Percentiles rank a stretch among this genome's conserved stretches.
phyloP scores from a whole-genome alignment of 1,140 invertebrate species.

The Drosophila bocki region DNA sequence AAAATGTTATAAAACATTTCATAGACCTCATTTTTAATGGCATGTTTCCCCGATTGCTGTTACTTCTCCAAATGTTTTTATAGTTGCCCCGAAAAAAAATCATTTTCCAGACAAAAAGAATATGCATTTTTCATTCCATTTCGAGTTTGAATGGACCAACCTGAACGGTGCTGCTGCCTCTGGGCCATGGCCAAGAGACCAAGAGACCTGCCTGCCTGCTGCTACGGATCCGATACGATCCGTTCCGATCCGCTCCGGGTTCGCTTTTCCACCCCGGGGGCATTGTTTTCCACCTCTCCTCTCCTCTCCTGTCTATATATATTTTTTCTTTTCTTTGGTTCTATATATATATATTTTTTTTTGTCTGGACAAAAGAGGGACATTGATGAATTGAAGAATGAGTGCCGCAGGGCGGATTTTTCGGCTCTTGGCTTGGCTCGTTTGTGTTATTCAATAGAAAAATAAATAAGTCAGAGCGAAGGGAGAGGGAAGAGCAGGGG shows the following conservation, averaged over 20 bases:
- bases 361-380: constrained; percentile 37
- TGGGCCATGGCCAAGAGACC: constrained; percentile 38
- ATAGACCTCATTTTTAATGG: no score
- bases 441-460: constrained; percentile 79
- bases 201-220: constrained; percentile 32
- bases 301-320: constrained; percentile 10
- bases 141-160: constrained; percentile 17
- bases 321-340: constrained; percentile 22
- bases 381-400: constrained; percentile 84
- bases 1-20: no score
- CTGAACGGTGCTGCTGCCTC: not conserved
- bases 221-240: constrained; percentile 30
- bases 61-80: not conserved
- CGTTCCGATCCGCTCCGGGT: constrained; percentile 38
- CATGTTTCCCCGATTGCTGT: not conserved
- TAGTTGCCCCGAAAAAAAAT: not conserved
- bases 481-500: constrained; percentile 10
- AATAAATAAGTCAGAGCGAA: constrained; percentile 70
- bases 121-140: constrained; percentile 18
- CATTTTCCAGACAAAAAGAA: constrained; percentile 4
- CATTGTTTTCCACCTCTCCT: constrained; percentile 53
- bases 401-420: constrained; percentile 70
- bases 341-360: constrained; percentile 5
- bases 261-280: constrained; percentile 59
- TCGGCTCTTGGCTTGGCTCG: constrained; percentile 34